Percentiles rank a stretch among this genome's conserved stretches.
These are phyloP conservation scores for Macropodus opercularis DNA, from an alignment of 2,797 vertebrate species.

Conservation along the genomic window DNA sequence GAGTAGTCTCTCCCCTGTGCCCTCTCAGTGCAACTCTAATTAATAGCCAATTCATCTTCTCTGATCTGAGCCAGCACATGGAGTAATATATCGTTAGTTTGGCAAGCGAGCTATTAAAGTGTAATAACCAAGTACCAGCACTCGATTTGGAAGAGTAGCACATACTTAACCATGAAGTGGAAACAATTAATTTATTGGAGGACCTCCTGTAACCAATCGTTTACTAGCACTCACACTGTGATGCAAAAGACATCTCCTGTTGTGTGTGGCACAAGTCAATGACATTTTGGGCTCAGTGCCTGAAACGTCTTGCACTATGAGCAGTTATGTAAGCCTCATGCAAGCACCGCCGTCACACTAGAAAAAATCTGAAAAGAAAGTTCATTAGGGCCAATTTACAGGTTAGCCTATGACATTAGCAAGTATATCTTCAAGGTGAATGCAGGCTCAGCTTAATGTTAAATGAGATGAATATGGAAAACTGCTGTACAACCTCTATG, in stretches of 20 bases:
- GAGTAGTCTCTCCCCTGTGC: conserved; percentile 88
- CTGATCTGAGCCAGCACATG: conserved; percentile 88
- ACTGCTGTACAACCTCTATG: too few species aligned
- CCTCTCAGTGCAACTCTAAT: conserved; percentile 89
- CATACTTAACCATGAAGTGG: conserved; percentile 88
- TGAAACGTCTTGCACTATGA: conserved; percentile 62
- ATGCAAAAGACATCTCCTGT: conserved; percentile 75
- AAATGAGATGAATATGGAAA: too few species aligned
- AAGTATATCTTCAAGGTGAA: conserved; percentile 60
- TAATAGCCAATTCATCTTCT: conserved; percentile 91
- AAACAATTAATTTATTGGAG: conserved; percentile 89
- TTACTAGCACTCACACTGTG: conserved; percentile 72
- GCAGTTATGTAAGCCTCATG: conserved; percentile 59
- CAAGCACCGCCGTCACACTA: conserved; percentile 55
- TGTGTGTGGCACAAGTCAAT: conserved; percentile 71
- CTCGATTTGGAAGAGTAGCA: conserved; percentile 88
- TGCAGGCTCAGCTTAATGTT: conserved; percentile 50
- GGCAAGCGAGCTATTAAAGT: conserved; percentile 89
- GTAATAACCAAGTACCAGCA: conserved; percentile 89
- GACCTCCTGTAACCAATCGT: conserved; percentile 85
- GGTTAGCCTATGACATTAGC: conserved; percentile 50
- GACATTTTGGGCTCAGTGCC: conserved; percentile 70
- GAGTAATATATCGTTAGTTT: conserved; percentile 90
- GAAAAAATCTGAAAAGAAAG: conserved; percentile 42
- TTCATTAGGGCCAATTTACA: conserved; percentile 46